phyloP scores from a whole-genome alignment of 2,797 vertebrate species.

The Psittacula echo region DNA sequence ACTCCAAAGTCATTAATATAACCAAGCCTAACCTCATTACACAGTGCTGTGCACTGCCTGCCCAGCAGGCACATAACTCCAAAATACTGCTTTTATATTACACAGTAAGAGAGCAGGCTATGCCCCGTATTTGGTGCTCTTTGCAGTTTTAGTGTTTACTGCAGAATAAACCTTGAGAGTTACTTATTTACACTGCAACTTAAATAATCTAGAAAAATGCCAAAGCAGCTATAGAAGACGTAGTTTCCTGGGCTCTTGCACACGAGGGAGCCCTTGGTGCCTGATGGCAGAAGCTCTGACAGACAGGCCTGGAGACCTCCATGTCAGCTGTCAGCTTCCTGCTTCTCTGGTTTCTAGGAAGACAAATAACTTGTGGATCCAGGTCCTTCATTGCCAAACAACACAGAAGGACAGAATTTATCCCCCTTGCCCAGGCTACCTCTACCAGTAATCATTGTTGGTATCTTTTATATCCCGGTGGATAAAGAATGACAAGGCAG shows the following conservation, averaged over 20 bases:
- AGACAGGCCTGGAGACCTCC: neutral
- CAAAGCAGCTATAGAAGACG: neutral
- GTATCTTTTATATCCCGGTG: neutral
- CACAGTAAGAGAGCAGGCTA: neutral
- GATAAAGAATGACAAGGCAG: neutral
- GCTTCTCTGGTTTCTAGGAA: neutral
- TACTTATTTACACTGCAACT: neutral
- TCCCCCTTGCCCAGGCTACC: neutral
- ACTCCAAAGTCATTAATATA: neutral
- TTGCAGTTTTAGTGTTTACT: neutral
- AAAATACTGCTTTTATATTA: neutral
- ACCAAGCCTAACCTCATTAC: neutral
- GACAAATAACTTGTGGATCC: neutral
- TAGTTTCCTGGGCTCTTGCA: neutral
- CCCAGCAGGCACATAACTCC: neutral
- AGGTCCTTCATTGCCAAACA: neutral
- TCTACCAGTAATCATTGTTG: neutral
- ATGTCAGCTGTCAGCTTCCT: neutral
- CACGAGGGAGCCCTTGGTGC: fast-evolving
- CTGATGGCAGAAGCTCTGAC: neutral
- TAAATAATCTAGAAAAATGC: neutral
- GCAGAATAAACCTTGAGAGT: neutral
- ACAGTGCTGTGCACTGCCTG: neutral
- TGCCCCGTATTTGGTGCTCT: neutral
- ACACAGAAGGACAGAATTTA: neutral